These are phyloP conservation scores for Ophion obscuratus DNA, from an alignment of 2,888 invertebrate genomes.

Conservation along the genomic window DNA sequence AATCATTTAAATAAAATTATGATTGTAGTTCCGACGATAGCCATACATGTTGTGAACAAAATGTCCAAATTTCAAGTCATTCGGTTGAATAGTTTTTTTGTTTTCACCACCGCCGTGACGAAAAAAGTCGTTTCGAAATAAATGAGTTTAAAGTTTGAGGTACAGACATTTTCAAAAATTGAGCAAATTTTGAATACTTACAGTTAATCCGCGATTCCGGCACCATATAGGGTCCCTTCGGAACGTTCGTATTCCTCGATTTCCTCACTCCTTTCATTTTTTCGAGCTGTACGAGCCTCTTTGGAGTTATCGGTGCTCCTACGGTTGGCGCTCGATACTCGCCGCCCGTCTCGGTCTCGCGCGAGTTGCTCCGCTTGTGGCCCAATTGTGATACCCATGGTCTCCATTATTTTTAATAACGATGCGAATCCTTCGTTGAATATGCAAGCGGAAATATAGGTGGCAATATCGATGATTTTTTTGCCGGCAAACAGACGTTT, in stretches of 20 bases:
- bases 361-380: no score
- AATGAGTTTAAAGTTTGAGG: constrained; percentile 45
- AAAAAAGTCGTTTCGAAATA: constrained; percentile 54
- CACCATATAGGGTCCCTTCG: constrained; percentile 48
- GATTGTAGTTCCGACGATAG: constrained; percentile 45
- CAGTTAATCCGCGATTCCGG: constrained; percentile 58
- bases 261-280: no score
- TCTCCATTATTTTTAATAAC: no score
- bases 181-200: constrained; percentile 50
- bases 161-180: constrained; percentile 51
- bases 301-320: constrained; percentile 24
- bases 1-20: constrained; percentile 41
- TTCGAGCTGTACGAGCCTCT: no score
- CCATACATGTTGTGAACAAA: constrained; percentile 46
- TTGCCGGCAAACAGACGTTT: no score
- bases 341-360: constrained; percentile 10
- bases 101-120: constrained; percentile 28
- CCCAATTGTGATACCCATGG: no score
- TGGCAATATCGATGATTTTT: no score
- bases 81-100: constrained; percentile 53
- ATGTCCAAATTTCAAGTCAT: constrained; percentile 49
- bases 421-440: no score
- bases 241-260: no score
- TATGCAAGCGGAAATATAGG: no score
- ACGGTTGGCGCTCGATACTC: constrained; percentile 17